A percentile compares a stretch with the other conserved stretches of the same genome.
Evolutionary conservation across 2,113 vertebrate genomes (phyloP).

Genomic region (Eurypyga helias): DNA sequence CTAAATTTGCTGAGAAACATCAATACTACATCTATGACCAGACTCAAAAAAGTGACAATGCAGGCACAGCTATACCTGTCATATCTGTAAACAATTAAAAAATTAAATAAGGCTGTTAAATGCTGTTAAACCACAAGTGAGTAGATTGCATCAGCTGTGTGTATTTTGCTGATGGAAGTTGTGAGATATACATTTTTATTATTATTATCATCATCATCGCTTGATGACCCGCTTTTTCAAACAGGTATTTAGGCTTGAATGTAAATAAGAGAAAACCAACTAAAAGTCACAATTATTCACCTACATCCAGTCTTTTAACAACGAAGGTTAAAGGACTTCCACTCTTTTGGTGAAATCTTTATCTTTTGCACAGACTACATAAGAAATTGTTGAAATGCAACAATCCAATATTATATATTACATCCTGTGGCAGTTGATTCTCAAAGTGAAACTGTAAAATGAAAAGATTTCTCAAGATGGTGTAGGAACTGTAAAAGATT

Average conservation of each 20-base stretch:
- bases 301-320: background rate
- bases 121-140: background rate
- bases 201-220: background rate
- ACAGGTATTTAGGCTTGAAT: background rate
- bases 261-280: background rate
- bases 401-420: background rate
- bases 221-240: background rate
- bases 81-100: background rate
- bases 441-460: background rate
- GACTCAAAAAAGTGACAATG: background rate
- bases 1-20: background rate
- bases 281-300: background rate
- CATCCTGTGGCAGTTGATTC: background rate
- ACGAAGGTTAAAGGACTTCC: background rate
- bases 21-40: background rate
- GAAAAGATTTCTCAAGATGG: background rate
- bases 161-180: background rate
- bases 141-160: background rate
- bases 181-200: background rate
- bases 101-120: background rate
- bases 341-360: background rate
- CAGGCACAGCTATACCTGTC: background rate
- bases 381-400: background rate
- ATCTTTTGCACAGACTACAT: background rate
- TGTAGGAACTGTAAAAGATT: background rate